Base-by-base conservation (phyloP, 2,797 vertebrate genomes). In the Spheniscus humboldti region DNA sequence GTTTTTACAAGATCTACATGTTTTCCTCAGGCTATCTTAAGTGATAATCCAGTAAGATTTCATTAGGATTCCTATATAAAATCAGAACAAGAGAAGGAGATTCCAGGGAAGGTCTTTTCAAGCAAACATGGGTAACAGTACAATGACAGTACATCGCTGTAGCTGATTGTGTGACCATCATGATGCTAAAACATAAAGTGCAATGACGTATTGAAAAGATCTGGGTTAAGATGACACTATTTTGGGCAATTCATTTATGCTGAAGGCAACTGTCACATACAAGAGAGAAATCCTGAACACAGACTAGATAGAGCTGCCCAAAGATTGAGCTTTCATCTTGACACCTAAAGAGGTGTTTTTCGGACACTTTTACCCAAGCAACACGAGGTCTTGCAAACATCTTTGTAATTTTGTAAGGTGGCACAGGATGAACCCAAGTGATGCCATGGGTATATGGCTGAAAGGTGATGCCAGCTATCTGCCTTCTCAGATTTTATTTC, bases 351-450 rank as follows among this genome's bases (percentile, higher is more conserved):
- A 63, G 28, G 4, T 20, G 24, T 13, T 88, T 71, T 80, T 22
- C 39, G 79, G 43, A 35, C 6, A 10, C 24, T 79, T 86, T 8
- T 35, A 47, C n/a, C 1, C 24, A 16, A 77, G 31, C 35, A 74
- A 69, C 7, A 37, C 1, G 4, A 56, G 30, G 7, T 9, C 41
- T 37, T 60, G 24, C 3, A 77, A 88, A 71, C 8, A 24, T 20
- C n/a, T 37, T 47, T 2, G 0, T 17, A 3, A 52, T 41, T 87
- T 55, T 45, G 25, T 30, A 24, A 48, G 28, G 22, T 18, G 45
- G 11, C 3, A 6, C 13, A n/a, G 18, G 62, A 23, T 27, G n/a
- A 75, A 62, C 17, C 14, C 1, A 2, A 66, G 17, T 2, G 7
- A 43, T 52, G 9, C 3, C 24, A 6, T 9, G 20, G 41, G 7